These are phyloP conservation scores for Calyptomena viridis DNA, from an alignment of 2,113 vertebrate species.

Conservation along the genomic window DNA sequence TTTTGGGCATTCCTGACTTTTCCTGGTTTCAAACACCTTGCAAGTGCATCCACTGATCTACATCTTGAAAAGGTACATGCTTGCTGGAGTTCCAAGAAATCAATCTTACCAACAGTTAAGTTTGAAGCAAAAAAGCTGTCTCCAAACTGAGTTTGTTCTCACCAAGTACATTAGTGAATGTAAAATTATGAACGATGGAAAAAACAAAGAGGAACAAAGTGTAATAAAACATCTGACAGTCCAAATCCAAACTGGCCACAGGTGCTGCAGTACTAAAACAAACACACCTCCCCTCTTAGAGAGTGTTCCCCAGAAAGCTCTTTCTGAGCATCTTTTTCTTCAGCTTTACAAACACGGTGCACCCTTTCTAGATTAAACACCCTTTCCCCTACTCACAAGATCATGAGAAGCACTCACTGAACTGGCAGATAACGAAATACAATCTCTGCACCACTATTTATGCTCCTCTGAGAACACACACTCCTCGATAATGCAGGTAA, in stretches of 20 bases:
- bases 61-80: accelerated
- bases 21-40: background rate
- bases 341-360: background rate
- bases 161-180: background rate
- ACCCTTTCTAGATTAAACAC: background rate
- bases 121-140: accelerated
- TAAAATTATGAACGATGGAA: background rate
- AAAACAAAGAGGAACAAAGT: background rate
- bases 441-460: background rate
- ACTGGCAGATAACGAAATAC: background rate
- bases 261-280: background rate
- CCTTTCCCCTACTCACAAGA: background rate
- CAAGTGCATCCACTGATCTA: background rate
- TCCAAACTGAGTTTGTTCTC: background rate
- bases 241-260: background rate
- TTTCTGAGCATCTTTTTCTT: background rate
- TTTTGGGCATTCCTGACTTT: background rate
- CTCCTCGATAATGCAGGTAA: background rate
- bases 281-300: background rate
- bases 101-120: background rate
- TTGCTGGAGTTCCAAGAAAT: background rate
- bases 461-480: background rate
- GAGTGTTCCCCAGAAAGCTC: background rate
- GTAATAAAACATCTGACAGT: background rate
- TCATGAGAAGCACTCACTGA: background rate